These are phyloP conservation scores for Engystomops pustulosus DNA, from an alignment of 2,113 vertebrate species.

Conservation along the genomic window DNA sequence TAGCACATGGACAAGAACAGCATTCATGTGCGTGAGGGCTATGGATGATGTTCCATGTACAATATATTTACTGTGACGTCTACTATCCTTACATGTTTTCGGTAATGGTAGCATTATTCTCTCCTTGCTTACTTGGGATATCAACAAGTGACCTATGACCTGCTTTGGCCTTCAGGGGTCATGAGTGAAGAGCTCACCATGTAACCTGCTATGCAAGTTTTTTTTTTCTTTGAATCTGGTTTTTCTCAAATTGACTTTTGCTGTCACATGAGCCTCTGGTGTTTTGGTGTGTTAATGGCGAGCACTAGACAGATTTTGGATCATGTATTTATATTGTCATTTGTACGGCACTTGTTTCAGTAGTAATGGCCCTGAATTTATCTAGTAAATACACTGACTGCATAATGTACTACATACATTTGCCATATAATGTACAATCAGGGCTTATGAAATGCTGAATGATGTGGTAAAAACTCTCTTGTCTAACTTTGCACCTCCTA, in stretches of 20 bases:
- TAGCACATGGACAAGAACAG: no score
- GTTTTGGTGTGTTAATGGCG: not conserved
- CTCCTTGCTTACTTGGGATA: not conserved
- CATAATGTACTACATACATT: no score
- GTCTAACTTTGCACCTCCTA: no score
- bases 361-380: not conserved
- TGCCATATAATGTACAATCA: no score
- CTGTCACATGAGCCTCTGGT: not conserved
- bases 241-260: constrained; percentile 22
- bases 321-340: not conserved
- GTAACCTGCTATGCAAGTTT: constrained; percentile 43
- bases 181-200: not conserved
- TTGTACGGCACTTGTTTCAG: not conserved
- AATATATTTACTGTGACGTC: no score
- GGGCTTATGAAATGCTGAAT: no score
- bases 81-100: not conserved
- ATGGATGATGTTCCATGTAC: no score
- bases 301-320: not conserved
- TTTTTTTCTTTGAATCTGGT: constrained; percentile 1
- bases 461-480: no score
- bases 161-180: not conserved
- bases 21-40: no score
- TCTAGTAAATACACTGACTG: not conserved
- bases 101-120: not conserved
- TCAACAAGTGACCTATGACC: constrained; percentile 10